Percentiles rank a stretch among this genome's conserved stretches.
Conservation (phyloP, 2,113 vertebrate species). For the Ceuthmochares aereus region DNA sequence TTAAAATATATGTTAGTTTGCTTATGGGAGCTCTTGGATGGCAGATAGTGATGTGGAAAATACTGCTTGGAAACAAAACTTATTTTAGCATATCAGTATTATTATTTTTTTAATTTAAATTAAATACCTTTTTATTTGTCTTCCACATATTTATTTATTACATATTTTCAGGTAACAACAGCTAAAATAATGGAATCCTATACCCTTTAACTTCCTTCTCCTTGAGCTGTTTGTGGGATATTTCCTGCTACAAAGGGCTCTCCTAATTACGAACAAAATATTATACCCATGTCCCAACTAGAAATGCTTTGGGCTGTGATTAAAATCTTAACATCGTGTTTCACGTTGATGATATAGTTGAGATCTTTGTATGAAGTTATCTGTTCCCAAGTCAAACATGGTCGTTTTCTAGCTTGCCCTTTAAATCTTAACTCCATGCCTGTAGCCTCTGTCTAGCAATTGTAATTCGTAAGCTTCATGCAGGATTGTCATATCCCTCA, state of each 20-base stretch:
- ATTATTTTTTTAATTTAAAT: slow-evolving; percentile 20
- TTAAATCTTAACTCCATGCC: slow-evolving; percentile 8
- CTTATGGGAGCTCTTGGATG: not conserved
- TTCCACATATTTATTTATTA: slow-evolving; percentile 33
- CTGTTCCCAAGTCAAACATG: not conserved
- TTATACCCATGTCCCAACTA: not conserved
- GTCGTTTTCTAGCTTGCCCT: slow-evolving; percentile 2
- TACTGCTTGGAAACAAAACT: slow-evolving; percentile 19
- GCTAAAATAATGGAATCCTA: not conserved
- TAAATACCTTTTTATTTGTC: slow-evolving; percentile 10
- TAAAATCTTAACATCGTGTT: slow-evolving; percentile 7
- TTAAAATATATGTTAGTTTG: not conserved
- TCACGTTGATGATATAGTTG: not conserved
- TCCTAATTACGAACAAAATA: slow-evolving; percentile 25
- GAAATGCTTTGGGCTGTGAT: not conserved
- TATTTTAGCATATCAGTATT: not conserved
- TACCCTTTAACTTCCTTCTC: not conserved
- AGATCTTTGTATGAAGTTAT: slow-evolving; percentile 9
- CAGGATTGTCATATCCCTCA: not conserved
- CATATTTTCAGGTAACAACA: slow-evolving; percentile 7
- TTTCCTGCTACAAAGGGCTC: slow-evolving; percentile 8
- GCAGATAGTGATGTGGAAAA: slow-evolving; percentile 23
- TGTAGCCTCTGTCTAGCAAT: not conserved
- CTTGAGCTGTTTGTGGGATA: not conserved
- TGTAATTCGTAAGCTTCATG: not conserved